Base-by-base conservation (phyloP, 2,113 vertebrate species). In the Gymnogyps californianus region DNA sequence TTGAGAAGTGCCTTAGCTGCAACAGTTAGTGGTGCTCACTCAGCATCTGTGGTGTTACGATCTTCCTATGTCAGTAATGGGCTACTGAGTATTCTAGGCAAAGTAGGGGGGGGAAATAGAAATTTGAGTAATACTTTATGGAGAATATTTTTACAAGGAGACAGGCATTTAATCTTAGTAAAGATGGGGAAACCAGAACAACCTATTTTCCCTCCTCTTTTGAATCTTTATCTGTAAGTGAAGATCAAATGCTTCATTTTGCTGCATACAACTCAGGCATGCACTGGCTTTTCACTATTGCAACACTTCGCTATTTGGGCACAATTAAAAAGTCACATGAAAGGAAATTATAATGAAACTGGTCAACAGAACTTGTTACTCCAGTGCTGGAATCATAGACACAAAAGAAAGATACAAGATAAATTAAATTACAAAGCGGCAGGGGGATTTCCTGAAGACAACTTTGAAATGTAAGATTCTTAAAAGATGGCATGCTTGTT, bases 321-420 rank as follows among this genome's bases (percentile, higher is more conserved):
- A 81, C 34, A 70, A 58, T 88, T 93, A 76, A 82, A 81, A 65
- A 78, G 55, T 84, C 40, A 62, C 64, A 64, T 90, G 79, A 93
- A 96, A 90, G 42, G 51, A 83, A 70, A 86, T 86, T 47, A 49
- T 74, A 86, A 85, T 86, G 58, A 82, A 61, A 25, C 20, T 77
- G 75, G 72, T 88, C 83, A 90, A 38, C 54, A 93, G 59, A 92
- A 93, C 88, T 55, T 88, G 75, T 80, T 93, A 66, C 25, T 92
- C 67, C 79, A 89, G 58, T 83, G 64, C 49, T 81, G 51, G 62
- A 94, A 86, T 92, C 28, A 18, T 19, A 83, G 64, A 51, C 31
- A n/a, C 54, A 58, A 22, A 82, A 86, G 49, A 85, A 75, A 79
- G 66, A 74, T 81, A 55, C 3, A 62, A 83, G 59, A 83, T 83